Evolutionary conservation across 1,140 invertebrate species (phyloP).

Genomic region (Paraescarpia echinospica): DNA sequence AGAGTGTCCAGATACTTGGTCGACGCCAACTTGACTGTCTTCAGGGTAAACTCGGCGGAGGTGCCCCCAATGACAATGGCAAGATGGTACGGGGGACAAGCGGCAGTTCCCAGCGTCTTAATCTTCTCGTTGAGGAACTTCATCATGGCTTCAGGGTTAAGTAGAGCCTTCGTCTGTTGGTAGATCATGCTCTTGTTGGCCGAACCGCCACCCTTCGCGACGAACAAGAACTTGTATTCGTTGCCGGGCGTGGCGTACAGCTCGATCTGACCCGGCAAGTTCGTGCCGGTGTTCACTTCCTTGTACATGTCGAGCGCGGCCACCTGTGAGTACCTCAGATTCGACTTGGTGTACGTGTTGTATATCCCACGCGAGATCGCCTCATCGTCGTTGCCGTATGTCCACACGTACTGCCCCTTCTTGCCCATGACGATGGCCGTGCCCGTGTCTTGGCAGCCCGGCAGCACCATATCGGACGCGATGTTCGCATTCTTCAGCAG

Average conservation of each 20-base stretch:
- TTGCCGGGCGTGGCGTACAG: conserved; percentile 53
- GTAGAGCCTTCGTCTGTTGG: conserved; percentile 58
- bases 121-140: conserved; percentile 58
- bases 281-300: conserved; percentile 59
- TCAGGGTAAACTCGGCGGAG: conserved; percentile 57
- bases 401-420: conserved; percentile 60
- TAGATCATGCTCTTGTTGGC: conserved; percentile 59
- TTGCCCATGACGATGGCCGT: conserved; percentile 60
- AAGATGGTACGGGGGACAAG: conserved; percentile 59
- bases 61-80: conserved; percentile 58
- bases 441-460: conserved; percentile 59
- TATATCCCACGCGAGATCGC: conserved; percentile 56
- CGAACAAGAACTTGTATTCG: conserved; percentile 58
- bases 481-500: conserved; percentile 60
- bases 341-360: conserved; percentile 57
- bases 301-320: conserved; percentile 58
- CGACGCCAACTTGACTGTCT: conserved; percentile 59
- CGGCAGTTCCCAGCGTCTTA: conserved; percentile 59
- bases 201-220: conserved; percentile 60
- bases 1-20: conserved; percentile 56
- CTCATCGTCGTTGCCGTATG: conserved; percentile 57
- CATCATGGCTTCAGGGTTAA: conserved; percentile 58
- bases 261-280: conserved; percentile 59
- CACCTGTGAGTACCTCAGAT: conserved; percentile 59
- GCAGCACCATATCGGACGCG: conserved; percentile 57